Evolutionary conservation across 2,113 vertebrate genomes (phyloP).

Genomic region (Clinocottus analis): DNA sequence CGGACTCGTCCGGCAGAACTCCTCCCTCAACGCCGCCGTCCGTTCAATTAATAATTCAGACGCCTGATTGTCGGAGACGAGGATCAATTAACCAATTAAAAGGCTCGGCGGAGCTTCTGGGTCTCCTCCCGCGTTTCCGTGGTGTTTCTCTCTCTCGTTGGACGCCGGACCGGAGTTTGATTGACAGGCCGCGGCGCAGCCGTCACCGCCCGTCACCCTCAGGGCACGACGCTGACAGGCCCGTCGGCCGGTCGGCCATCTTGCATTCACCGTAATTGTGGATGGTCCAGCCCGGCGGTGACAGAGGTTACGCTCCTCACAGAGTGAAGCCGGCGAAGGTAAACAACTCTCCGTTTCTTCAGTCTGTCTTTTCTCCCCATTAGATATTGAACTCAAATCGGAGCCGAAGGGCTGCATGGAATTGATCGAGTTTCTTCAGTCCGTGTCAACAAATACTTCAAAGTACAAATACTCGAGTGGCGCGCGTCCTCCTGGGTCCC

Average conservation of each 20-base stretch:
- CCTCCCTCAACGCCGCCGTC: slow-evolving; percentile 33
- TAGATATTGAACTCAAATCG: slow-evolving; percentile 25
- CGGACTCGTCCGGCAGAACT: background rate
- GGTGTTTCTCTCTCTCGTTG: background rate
- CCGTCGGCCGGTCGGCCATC: slow-evolving; percentile 38
- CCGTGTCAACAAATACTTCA: slow-evolving; percentile 25
- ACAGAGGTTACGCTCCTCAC: slow-evolving; percentile 35
- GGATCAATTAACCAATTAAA: slow-evolving; percentile 71
- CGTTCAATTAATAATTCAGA: slow-evolving; percentile 65
- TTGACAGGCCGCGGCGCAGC: slow-evolving; percentile 45
- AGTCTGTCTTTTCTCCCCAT: slow-evolving; percentile 19
- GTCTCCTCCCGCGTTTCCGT: too few species aligned
- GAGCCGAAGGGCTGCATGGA: slow-evolving; percentile 16
- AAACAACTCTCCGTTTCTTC: slow-evolving; percentile 40
- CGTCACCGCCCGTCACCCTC: slow-evolving; percentile 56
- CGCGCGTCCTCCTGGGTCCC: background rate
- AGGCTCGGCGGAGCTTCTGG: background rate
- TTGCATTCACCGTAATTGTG: slow-evolving; percentile 66
- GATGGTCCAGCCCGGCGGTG: slow-evolving; percentile 25
- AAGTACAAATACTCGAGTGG: background rate
- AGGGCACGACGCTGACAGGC: slow-evolving; percentile 44
- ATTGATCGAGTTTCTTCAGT: slow-evolving; percentile 11
- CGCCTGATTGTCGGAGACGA: slow-evolving; percentile 50
- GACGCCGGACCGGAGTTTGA: slow-evolving; percentile 31
- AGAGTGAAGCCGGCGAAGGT: too few species aligned